Evolutionary conservation across 2,797 vertebrate genomes (phyloP), one percentile per base, ranked within the genome.

Genomic region (Poeciliopsis infans): DNA sequence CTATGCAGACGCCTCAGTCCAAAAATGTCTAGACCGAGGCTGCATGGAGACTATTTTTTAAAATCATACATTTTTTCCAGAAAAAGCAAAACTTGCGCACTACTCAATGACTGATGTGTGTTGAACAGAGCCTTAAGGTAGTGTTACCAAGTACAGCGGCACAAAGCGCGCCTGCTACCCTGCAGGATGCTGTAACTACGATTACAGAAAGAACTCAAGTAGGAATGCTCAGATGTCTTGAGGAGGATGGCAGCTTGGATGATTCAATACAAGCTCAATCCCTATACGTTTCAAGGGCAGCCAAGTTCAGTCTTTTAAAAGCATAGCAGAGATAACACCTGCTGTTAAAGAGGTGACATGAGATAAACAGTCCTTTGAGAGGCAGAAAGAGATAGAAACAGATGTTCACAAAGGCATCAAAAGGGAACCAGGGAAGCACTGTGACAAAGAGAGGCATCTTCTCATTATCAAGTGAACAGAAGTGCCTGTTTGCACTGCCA

Each of bases 1-100:
- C 90, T 89, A 86, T 83, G 88, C 93, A 92, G 91, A 84, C 85
- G 80, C 92, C 89, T 89, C 86, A 84, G 88, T 91, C 90, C 91
- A 92, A 91, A 87, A 86, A 79, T 83, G 85, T 89, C 85, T 88
- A 66, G 77, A 86, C 79, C 83, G 75, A 72, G 78, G 78, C 81
- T 85, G 85, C 90, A 90, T 88, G 77, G 88, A 89, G 82, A 85
- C 53, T 73, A 79, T 72, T 80, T 49, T 36, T 61, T 59, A 13
- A 71, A 70, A 79, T 74, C 74, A 61, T 85, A 74, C 84, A 93
- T 88, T 91, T 92, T 91, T 87, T 85, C 89, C 81, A 77, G 86
- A 88, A 90, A 92, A 90, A 87, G 83, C 83, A 80, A 87, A 87
- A 91, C 89, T 86, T 83, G 73, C 74, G 85, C 91, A 88, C 79